phyloP scores from a whole-genome alignment of 2,113 vertebrate genomes.

The Mus spicilegus region DNA sequence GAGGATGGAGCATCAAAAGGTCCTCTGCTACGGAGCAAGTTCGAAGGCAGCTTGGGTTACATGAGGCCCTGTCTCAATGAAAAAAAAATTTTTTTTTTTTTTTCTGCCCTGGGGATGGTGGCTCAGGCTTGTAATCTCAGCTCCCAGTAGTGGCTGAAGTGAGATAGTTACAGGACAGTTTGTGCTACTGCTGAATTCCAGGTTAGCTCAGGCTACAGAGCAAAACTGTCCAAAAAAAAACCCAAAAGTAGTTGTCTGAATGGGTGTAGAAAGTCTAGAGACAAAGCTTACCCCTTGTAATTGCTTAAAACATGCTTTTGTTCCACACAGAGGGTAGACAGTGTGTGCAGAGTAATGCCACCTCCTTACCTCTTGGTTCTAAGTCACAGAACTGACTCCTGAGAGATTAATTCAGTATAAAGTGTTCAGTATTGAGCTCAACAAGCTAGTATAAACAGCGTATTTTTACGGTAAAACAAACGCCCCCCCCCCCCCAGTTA shows the following conservation, averaged over 20 bases:
- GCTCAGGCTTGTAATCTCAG: not conserved
- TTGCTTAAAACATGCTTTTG: not conserved
- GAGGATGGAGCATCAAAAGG: not conserved
- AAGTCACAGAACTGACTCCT: constrained; percentile 3
- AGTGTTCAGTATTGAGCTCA: constrained; percentile 1
- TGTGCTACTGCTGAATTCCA: not conserved
- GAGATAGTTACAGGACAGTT: not conserved
- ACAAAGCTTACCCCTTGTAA: not conserved
- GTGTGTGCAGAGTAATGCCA: not conserved
- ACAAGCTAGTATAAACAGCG: not conserved
- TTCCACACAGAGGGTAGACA: not conserved
- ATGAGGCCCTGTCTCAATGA: not conserved
- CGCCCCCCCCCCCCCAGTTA: not conserved
- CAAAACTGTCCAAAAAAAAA: not conserved
- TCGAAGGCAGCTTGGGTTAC: not conserved
- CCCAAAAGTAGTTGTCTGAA: not conserved
- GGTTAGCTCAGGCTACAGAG: not conserved
- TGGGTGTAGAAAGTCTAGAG: not conserved
- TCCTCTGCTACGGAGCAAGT: not conserved
- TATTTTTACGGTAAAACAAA: too few relatives aligned
- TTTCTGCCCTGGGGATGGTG: not conserved
- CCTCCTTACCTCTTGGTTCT: constrained; percentile 16
- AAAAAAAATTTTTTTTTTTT: not conserved
- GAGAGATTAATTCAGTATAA: not conserved
- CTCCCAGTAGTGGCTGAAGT: not conserved